These are phyloP conservation scores for Eulimnadia texana DNA, from an alignment of 1,140 invertebrate genomes.

Conservation along the genomic window DNA sequence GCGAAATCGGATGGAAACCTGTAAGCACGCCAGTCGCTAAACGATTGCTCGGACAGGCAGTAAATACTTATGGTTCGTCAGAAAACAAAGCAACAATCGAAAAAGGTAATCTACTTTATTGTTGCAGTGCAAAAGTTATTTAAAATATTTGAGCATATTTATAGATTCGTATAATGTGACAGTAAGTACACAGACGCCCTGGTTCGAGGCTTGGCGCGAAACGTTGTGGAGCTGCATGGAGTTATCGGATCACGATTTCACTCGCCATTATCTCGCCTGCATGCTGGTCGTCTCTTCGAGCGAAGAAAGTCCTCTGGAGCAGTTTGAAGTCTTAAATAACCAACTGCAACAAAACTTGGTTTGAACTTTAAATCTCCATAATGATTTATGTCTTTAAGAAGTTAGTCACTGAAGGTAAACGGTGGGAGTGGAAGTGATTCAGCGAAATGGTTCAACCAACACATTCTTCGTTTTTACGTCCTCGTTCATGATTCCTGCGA, in stretches of 20 bases:
- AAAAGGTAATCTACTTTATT: neutral
- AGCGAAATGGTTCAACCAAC: slow-evolving; percentile 80
- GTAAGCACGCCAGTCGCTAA: neutral
- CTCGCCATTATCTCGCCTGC: slow-evolving; percentile 83
- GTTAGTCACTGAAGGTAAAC: slow-evolving; percentile 28
- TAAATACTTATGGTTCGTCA: neutral
- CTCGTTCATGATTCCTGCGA: slow-evolving; percentile 69
- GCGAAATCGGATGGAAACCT: slow-evolving; percentile 5
- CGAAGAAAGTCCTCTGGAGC: slow-evolving; percentile 63
- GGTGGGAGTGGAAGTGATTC: slow-evolving; percentile 55
- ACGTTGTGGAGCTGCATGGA: slow-evolving; percentile 46
- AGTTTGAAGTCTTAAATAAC: slow-evolving; percentile 55
- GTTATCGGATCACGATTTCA: slow-evolving; percentile 88
- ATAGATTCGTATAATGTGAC: neutral
- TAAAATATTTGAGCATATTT: neutral
- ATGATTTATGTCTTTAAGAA: neutral
- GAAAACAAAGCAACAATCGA: slow-evolving; percentile 2
- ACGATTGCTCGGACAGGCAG: slow-evolving; percentile 1
- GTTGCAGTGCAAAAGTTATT: neutral
- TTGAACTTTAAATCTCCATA: neutral
- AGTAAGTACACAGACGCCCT: slow-evolving; percentile 37
- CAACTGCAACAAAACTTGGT: slow-evolving; percentile 55
- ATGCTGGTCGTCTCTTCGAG: slow-evolving; percentile 59
- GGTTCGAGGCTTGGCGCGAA: slow-evolving; percentile 92
- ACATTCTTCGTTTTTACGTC: slow-evolving; percentile 75